phyloP scores from a whole-genome alignment of 2,113 vertebrate genomes.

The Peromyscus polionotus region DNA sequence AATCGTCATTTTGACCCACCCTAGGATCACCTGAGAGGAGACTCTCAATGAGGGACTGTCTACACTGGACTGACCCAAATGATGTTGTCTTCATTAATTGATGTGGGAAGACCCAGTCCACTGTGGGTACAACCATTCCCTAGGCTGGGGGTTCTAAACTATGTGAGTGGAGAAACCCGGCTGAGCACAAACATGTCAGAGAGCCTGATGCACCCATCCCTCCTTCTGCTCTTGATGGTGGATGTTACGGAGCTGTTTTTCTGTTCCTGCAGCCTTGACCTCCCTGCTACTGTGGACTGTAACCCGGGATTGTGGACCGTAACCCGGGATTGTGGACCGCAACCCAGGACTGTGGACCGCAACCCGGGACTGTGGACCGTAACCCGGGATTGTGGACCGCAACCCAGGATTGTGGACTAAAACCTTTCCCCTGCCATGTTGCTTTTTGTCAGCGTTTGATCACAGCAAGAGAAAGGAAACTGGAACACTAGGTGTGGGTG shows the following conservation, averaged over 20 bases:
- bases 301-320: background rate
- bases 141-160: background rate
- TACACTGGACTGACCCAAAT: background rate
- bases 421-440: background rate
- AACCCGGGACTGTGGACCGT: no score
- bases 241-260: background rate
- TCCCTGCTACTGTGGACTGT: background rate
- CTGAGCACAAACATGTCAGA: background rate
- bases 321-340: no score
- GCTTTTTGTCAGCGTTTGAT: background rate
- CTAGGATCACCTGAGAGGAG: background rate
- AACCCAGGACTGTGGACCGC: no score
- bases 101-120: background rate
- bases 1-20: background rate
- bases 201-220: background rate
- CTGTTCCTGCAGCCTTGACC: background rate
- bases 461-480: background rate
- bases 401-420: background rate
- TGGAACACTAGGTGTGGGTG: background rate
- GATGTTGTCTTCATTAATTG: background rate
- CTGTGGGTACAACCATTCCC: background rate
- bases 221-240: background rate
- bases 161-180: no score
- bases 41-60: background rate
- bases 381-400: no score